These are phyloP conservation scores for Aplysina aerophoba DNA, from an alignment of 37 sponge, comb jelly and placozoan genomes.

Conservation along the genomic window DNA sequence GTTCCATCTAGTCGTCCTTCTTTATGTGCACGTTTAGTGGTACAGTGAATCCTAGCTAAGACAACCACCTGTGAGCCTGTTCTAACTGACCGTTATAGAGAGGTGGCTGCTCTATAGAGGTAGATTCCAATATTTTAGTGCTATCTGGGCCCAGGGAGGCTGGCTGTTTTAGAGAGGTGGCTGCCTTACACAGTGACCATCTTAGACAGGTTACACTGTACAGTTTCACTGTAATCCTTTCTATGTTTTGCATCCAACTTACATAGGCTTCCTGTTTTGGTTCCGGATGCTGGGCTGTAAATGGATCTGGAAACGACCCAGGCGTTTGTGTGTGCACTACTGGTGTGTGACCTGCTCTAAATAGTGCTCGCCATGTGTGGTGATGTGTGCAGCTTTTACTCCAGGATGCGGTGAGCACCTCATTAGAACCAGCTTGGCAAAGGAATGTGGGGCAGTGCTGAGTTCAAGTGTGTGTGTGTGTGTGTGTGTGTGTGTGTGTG, in stretches of 20 bases:
- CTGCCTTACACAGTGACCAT: no score
- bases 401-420: conserved; percentile 78
- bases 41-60: no score
- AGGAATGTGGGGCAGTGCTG: conserved; percentile 26
- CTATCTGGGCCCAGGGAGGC: no score
- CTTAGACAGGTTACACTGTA: conserved; percentile 61
- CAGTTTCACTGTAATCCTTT: not conserved
- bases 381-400: not conserved
- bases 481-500: not conserved
- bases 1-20: not conserved
- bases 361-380: not conserved
- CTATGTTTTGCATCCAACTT: not conserved
- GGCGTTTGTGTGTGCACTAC: conserved; percentile 68
- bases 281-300: conserved; percentile 81
- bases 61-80: no score
- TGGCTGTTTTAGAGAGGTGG: no score
- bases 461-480: conserved; percentile 12
- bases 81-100: no score
- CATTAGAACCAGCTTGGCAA: conserved; percentile 68
- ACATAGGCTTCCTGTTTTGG: conserved; percentile 72
- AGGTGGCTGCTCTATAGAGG: no score
- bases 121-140: no score
- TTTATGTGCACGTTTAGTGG: no score
- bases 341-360: conserved; percentile 33
- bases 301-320: not conserved